Evolutionary conservation across 2,888 invertebrate genomes (phyloP).

Genomic region (Muschampia plurimacula): DNA sequence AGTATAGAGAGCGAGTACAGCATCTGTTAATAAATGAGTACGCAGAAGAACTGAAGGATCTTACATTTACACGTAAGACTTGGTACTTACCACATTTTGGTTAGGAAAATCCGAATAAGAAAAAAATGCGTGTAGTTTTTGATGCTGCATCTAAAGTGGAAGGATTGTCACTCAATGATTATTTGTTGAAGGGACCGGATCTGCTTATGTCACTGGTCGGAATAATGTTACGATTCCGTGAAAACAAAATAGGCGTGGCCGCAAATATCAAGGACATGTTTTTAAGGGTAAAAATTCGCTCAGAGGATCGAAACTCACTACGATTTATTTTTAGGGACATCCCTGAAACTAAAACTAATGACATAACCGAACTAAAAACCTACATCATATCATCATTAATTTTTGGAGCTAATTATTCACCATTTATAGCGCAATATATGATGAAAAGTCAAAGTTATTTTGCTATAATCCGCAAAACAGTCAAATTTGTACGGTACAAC

Average conservation of each 20-base stretch:
- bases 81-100: slow-evolving; percentile 49
- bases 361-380: neutral
- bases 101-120: slow-evolving; percentile 41
- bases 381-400: slow-evolving; percentile 39
- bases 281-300: slow-evolving; percentile 39
- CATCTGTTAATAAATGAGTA: slow-evolving; percentile 46
- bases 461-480: no score
- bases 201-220: slow-evolving; percentile 51
- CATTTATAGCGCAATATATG: slow-evolving; percentile 43
- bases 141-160: slow-evolving; percentile 44
- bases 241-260: slow-evolving; percentile 47
- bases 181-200: slow-evolving; percentile 47
- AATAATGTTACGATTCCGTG: slow-evolving; percentile 55
- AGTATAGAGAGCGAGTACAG: slow-evolving; percentile 44
- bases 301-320: slow-evolving; percentile 41
- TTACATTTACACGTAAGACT: slow-evolving; percentile 10
- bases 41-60: slow-evolving; percentile 37
- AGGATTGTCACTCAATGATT: slow-evolving; percentile 46
- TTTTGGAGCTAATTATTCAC: slow-evolving; percentile 41
- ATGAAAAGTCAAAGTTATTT: no score
- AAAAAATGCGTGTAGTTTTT: slow-evolving; percentile 45
- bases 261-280: slow-evolving; percentile 46
- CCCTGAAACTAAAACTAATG: neutral
- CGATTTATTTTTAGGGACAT: slow-evolving; percentile 3
- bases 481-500: no score